Evolutionary conservation across 2,888 invertebrate species (phyloP), one percentile per base, ranked within the genome.

Genomic region (Hemicrepidius hirtus): DNA sequence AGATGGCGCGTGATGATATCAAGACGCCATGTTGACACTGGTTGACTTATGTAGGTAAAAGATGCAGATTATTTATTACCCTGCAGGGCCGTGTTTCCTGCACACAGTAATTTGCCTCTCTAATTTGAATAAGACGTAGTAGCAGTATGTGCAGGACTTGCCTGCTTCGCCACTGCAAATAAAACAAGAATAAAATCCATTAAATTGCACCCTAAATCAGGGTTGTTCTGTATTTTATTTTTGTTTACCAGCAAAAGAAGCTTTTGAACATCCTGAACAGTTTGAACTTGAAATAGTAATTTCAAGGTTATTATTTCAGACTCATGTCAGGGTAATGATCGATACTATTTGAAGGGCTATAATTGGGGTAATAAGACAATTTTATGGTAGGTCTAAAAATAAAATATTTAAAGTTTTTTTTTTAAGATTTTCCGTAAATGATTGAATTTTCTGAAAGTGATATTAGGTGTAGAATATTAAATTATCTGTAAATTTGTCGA

Each of bases 1-100:
- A 79, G 79, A 79, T 79, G 57, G 79, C 62, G 74, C 79, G 79
- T 79, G 79, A 79, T 70, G 79, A 79, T 79, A 77, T 66, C 65
- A 59, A 49, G 46, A 64, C 53, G 57, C 66, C 55, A 62, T 68
- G 75, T 68, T 74, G 74, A 74, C 74, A 68, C 65, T 64, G 37
- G 59, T 62, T 74, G 68, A 74, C 74, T 74, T 74, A 71, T 67
- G 68, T 68, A 63, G 68, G 68, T 74, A 64, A 71, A 71, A 68
- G 71, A 65, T 63, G 70, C 57, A 37, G 49, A 55, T 71, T 74
- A 74, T 74, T 74, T 74, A 74, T 74, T 59, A 44, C 60, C 46
- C 66, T 24, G 62, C 57, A 41, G 53, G 59, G 57, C 32, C 59
- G 44, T 44, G 50, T 41, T 62, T 35, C 62, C 60, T 66, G 37